Conservation (phyloP, 2,888 invertebrate genomes). For the Synanthedon formicaeformis region DNA sequence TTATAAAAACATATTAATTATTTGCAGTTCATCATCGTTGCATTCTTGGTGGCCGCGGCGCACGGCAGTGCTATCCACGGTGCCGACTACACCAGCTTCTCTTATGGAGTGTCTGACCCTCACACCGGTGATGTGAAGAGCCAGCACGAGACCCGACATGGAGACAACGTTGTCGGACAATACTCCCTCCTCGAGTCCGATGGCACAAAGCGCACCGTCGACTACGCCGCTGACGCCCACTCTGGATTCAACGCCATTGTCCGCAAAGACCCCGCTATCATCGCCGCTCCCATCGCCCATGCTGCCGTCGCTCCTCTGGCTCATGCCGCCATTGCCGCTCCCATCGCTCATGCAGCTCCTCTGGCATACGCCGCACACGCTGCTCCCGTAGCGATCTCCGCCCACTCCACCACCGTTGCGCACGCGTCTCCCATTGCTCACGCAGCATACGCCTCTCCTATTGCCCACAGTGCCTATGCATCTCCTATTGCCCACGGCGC, state of each 20-base stretch:
- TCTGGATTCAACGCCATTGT: slow-evolving; percentile 68
- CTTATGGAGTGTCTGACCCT: slow-evolving; percentile 47
- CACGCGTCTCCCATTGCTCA: slow-evolving; percentile 8
- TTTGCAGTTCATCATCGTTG: slow-evolving; percentile 21
- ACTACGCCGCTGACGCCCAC: slow-evolving; percentile 62
- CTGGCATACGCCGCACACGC: slow-evolving; percentile 12
- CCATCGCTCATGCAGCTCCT: slow-evolving; percentile 14
- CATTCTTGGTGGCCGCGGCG: slow-evolving; percentile 20
- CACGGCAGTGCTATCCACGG: slow-evolving; percentile 16
- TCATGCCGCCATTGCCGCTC: slow-evolving; percentile 13
- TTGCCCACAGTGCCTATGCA: slow-evolving; percentile 5
- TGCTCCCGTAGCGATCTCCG: slow-evolving; percentile 11
- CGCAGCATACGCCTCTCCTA: slow-evolving; percentile 7
- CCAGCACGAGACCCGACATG: slow-evolving; percentile 41
- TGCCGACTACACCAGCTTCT: slow-evolving; percentile 25
- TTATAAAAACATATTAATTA: background rate
- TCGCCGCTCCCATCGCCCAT: slow-evolving; percentile 21
- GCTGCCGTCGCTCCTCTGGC: slow-evolving; percentile 10
- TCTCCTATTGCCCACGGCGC: slow-evolving; percentile 7
- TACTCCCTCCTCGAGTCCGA: slow-evolving; percentile 65
- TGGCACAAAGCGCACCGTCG: slow-evolving; percentile 62
- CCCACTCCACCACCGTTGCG: slow-evolving; percentile 5
- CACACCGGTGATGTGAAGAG: slow-evolving; percentile 50
- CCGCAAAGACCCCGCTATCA: slow-evolving; percentile 46
- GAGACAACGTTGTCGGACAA: slow-evolving; percentile 56